Percentiles rank a stretch among this genome's conserved stretches.
phyloP scores from a whole-genome alignment of 2,888 invertebrate species.

The Eulithis testata region DNA sequence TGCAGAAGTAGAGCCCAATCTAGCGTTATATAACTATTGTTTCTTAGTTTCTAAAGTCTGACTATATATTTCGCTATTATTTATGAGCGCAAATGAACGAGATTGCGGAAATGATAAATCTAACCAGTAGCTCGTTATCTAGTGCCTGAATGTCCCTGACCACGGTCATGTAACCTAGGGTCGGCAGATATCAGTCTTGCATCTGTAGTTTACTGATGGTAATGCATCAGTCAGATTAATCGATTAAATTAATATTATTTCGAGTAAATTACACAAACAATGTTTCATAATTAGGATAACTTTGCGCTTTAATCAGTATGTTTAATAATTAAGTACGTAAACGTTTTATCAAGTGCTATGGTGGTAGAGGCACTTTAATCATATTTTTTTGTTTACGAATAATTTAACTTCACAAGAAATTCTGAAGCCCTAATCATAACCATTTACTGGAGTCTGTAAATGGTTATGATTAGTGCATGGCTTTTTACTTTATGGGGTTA shows the following conservation, averaged over 20 bases:
- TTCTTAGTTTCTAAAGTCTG: too few species aligned
- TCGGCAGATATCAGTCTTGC: slow-evolving; percentile 47
- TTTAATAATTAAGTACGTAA: slow-evolving; percentile 5
- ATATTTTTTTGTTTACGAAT: slow-evolving; percentile 12
- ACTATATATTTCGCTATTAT: background rate
- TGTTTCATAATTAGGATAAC: background rate
- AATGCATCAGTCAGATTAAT: background rate
- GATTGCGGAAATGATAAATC: slow-evolving; percentile 50
- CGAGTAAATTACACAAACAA: background rate
- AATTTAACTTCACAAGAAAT: background rate
- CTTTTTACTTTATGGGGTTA: background rate
- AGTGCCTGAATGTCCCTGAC: slow-evolving; percentile 55
- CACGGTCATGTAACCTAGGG: slow-evolving; percentile 56
- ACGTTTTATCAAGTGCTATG: background rate
- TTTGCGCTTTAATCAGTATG: background rate
- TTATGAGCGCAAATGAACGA: slow-evolving; percentile 16
- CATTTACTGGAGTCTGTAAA: background rate
- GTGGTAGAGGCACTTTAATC: background rate
- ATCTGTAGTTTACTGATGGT: slow-evolving; percentile 42
- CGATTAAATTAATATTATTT: slow-evolving; percentile 15
- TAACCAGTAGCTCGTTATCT: slow-evolving; percentile 52
- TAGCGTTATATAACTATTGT: too few species aligned
- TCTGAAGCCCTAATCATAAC: background rate
- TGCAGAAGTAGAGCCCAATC: slow-evolving; percentile 6
- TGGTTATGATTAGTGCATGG: too few species aligned